Evolutionary conservation across 2,888 invertebrate genomes (phyloP), one percentile per base, ranked within the genome.

Genomic region (Gryllus longicercus): DNA sequence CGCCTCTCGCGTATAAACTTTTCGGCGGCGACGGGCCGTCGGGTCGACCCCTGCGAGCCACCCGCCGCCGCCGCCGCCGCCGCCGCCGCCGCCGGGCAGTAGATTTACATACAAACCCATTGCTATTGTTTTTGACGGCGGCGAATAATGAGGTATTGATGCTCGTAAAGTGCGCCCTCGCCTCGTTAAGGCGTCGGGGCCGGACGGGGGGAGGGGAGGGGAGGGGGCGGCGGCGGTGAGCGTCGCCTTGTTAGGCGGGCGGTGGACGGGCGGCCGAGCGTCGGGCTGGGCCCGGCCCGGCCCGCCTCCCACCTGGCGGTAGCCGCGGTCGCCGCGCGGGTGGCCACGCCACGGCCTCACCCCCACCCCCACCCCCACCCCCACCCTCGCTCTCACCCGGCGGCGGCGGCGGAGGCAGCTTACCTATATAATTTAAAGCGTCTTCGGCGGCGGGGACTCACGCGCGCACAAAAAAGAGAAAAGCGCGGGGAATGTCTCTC

Each of bases 101-200:
- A 11, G 16, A 63, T 63, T 63, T 63, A 11, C 63, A 63, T 63
- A 63, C 63, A 63, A n/a, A 63, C 16, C 4, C 63, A 63, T 63
- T 63, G 63, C 63, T 63, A 63, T 63, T 63, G 63, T 63, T 63
- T 63, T 63, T 63, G 63, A 63, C 63, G 63, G 63, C 63, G 63
- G 63, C 63, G n/a, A 63, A 63, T 63, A 11, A 63, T 63, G 63
- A 63, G 63, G 63, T 63, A 63, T 63, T 63, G 63, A 63, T 63
- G 63, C 16, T 63, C 63, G 63, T 63, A 63, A 63, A 63, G 63
- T 63, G 14, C 16, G 63, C 63, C 63, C 14, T 14, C 11, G 63
- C 63, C 63, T 63, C 63, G 63, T 63, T 63, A 63, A 3, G 63
- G 14, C 63, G 14, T n/a, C 63, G 63, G 63, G 14, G 63, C 63